Base-by-base conservation (phyloP, 2,888 invertebrate genomes). In the Limnephilus lunatus region DNA sequence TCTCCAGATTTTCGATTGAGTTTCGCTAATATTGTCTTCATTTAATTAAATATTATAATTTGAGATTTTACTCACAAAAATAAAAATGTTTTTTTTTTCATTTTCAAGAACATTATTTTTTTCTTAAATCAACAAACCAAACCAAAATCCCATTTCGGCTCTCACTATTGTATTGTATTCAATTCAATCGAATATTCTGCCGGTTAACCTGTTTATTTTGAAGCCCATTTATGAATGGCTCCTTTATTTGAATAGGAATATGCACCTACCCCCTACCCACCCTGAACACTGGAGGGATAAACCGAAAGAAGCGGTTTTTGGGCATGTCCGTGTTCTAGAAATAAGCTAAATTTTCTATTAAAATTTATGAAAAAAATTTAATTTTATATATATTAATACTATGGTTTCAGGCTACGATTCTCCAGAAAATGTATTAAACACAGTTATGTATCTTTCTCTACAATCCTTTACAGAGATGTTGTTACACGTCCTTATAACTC, bases 181-280 rank as follows among this genome's bases (percentile, higher is more conserved):
- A 68, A 68, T 68, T 68, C 68, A 68, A 68, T 68, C 68, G 68
- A n/a, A 68, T 68, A 25, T 68, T 68, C 25, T 9, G 68, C 68
- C n/a, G 68, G 25, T 68, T 68, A 68, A 68, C 68, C 68, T 68
- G 68, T 68, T 32, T 25, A 83, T 35, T 83, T 12, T 85, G 86
- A 86, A 44, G 31, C 80, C 91, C 80, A 39, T 53, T 15, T 85
- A 30, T 80, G 48, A 85, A 68, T 32, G 90, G 39, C 30, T 85
- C 25, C 48, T 91, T 87, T 91, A 91, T 91, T 91, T 91, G 91
- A 91, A 91, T 91, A 86, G 32, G 80, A 35, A 68, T 68, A 25
- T 19, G 9, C 25, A 68, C 68, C 68, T 68, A 68, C 68, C 68
- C 68, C 9, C 9, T 68, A 9, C 68, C 68, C 68, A 0, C 12